Evolutionary conservation across 2,113 vertebrate genomes (phyloP), one percentile per base, ranked within the genome.

Genomic region (Miniopterus natalensis): DNA sequence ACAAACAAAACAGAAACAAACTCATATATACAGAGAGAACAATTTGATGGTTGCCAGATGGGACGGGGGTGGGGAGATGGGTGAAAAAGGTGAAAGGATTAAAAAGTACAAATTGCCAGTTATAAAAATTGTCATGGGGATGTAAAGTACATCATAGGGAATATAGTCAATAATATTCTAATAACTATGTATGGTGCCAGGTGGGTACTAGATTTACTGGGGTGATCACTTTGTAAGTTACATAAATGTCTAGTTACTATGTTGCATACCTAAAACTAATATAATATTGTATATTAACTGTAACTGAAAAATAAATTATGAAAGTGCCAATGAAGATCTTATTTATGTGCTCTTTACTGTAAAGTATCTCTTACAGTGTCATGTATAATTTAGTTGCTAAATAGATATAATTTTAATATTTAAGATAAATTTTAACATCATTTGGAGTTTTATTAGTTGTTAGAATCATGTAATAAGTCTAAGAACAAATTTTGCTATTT

Each of bases 381-480:
- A 51, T 31, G 15, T 65, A 65, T 21, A n/a, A 71, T 87, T 77
- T 51, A 73, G 17, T 74, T 84, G n/a, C 18, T n/a, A 65, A 66
- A 29, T 2, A 84, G 53, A 88, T 42, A 9, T 49, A 36, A 81
- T 53, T 47, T 70, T 63, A n/a, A 65, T 84, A 75, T 70, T 77
- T 59, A 77, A 71, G 79, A 88, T 45, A 75, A 55, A 81, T 53
- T 77, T 89, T 59, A 85, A 95, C 81, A 55, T 63, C 66, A 78
- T 36, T 42, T 47, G 17, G 8, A 17, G 29, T 51, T 90, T 86
- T 47, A 51, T 29, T 55, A 63, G 21, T 73, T 80, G 3, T 63
- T 73, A 27, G 40, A 75, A 29, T 63, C 59, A 47, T 10, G 14
- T 66, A 68, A 25, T 70, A 86, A 92, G 59, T 74, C 66, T 47